Evolutionary conservation across 92 coral and sea anemone species (phyloP).

Genomic region (Actinernus sp.): DNA sequence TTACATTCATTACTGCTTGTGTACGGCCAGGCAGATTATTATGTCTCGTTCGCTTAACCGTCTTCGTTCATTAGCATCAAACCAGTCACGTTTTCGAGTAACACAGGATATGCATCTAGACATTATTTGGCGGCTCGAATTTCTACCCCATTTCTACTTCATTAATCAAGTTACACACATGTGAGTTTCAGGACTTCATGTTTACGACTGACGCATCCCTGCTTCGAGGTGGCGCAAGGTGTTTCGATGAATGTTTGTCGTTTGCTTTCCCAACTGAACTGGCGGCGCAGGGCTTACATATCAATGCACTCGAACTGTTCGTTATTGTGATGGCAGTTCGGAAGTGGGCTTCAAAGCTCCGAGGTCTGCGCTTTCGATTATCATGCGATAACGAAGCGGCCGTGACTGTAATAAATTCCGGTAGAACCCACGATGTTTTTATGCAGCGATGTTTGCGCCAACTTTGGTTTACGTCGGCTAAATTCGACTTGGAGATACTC

Average conservation of each 20-base stretch:
- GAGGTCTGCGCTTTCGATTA: too few relatives aligned
- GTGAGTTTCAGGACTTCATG: constrained; percentile 8
- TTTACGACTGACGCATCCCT: constrained; percentile 4
- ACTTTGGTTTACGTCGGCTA: constrained; percentile 37
- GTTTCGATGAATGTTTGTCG: constrained; percentile 19
- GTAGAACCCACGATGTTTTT: constrained; percentile 16
- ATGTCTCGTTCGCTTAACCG: too few relatives aligned
- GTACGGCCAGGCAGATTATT: too few relatives aligned
- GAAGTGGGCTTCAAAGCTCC: too few relatives aligned
- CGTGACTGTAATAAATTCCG: too few relatives aligned
- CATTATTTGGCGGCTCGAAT: constrained; percentile 33
- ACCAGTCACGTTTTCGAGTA: too few relatives aligned
- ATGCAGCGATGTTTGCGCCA: constrained; percentile 35
- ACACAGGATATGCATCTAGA: too few relatives aligned
- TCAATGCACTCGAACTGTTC: constrained; percentile 14
- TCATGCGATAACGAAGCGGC: too few relatives aligned
- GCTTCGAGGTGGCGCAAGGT: constrained; percentile 7
- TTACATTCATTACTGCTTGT: too few relatives aligned
- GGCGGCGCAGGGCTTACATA: too few relatives aligned
- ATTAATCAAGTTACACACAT: constrained; percentile 14
- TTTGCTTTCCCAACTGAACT: too few relatives aligned
- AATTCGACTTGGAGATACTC: constrained; percentile 7
- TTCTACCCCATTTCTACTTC: constrained; percentile 29
- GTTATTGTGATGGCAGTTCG: constrained; percentile 25
- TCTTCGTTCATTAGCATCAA: too few relatives aligned